Conservation (phyloP, 2,113 vertebrate species). For the Campylorhamphus procurvoides region DNA sequence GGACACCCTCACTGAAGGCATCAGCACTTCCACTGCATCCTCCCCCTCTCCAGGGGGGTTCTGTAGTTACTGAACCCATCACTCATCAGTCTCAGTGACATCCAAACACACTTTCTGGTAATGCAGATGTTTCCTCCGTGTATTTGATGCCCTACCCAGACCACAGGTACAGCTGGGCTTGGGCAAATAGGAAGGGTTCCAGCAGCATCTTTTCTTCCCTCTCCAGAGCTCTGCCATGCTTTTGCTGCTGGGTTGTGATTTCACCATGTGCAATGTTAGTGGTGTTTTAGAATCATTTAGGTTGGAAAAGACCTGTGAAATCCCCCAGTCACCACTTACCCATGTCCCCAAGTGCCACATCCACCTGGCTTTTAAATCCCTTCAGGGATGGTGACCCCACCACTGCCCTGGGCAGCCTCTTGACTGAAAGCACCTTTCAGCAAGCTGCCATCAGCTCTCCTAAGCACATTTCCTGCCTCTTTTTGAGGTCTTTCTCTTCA, state of each 20-base stretch:
- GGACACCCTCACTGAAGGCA: neutral
- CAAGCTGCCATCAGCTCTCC: neutral
- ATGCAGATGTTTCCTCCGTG: neutral
- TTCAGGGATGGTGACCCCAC: neutral
- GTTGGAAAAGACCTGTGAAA: neutral
- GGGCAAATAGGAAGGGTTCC: neutral
- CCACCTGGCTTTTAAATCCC: neutral
- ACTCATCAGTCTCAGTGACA: neutral
- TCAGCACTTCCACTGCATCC: neutral
- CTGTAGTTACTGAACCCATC: neutral
- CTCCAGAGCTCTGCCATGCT: fast-evolving
- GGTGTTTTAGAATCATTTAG: neutral
- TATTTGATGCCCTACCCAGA: neutral
- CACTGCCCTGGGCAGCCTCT: neutral
- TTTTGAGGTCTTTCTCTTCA: neutral
- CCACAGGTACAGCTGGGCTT: neutral
- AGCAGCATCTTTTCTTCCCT: fast-evolving
- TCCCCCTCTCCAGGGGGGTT: neutral
- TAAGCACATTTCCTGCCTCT: neutral
- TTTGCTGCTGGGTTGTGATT: neutral
- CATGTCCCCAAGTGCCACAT: neutral
- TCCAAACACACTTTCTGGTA: neutral
- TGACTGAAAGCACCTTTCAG: neutral
- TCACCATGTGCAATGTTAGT: neutral
- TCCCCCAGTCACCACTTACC: neutral